These are phyloP conservation scores for Drosophila kepulauana DNA, from an alignment of 1,140 invertebrate species.

Conservation along the genomic window DNA sequence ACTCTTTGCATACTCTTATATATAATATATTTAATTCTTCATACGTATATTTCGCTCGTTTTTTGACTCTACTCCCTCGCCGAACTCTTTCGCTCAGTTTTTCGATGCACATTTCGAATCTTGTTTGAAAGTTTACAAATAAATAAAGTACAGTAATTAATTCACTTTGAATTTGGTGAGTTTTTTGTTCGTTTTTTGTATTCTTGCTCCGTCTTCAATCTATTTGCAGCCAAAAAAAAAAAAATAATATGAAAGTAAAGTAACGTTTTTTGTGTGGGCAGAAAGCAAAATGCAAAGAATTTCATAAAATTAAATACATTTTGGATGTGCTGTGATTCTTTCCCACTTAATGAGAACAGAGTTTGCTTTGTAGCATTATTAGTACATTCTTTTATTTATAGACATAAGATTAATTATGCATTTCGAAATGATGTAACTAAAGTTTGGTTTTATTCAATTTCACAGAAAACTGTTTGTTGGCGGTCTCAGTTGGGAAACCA, in stretches of 20 bases:
- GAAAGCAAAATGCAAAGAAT: conserved; percentile 42
- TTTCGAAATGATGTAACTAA: conserved; percentile 7
- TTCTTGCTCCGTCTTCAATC: conserved; percentile 73
- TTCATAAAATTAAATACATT: conserved; percentile 52
- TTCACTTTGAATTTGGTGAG: conserved; percentile 79
- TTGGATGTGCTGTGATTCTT: conserved; percentile 27
- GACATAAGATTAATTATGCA: background rate
- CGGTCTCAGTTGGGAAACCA: conserved; percentile 98
- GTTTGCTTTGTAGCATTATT: conserved; percentile 49
- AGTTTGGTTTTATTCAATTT: conserved; percentile 71
- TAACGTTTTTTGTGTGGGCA: conserved; percentile 52
- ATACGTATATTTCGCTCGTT: conserved; percentile 73
- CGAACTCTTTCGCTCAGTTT: conserved; percentile 79
- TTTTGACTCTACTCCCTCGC: conserved; percentile 78
- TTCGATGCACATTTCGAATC: conserved; percentile 68
- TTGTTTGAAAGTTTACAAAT: conserved; percentile 67
- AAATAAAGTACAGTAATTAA: conserved; percentile 68
- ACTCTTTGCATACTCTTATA: conserved; percentile 60
- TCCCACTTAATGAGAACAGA: conserved; percentile 27
- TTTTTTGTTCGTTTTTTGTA: conserved; percentile 75
- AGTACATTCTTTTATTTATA: conserved; percentile 26
- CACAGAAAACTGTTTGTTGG: conserved; percentile 99
- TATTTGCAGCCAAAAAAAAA: conserved; percentile 68
- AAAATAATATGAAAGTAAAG: conserved; percentile 44
- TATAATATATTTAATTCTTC: conserved; percentile 52